Evolutionary conservation across 2,888 invertebrate species (phyloP).

Genomic region (Poecilus cupreus): DNA sequence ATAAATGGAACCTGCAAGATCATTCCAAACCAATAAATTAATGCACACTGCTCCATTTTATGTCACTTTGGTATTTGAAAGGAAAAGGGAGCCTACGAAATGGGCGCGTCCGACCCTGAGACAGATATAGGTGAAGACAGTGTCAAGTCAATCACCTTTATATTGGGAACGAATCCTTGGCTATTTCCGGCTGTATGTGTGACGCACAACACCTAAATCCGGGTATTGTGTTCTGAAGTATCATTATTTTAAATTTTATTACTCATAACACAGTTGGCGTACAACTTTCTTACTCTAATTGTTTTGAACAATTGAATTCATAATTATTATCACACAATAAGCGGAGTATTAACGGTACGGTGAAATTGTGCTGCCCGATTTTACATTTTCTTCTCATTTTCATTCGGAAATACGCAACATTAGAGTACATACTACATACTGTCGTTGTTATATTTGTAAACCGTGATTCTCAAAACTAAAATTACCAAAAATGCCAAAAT

Average conservation of each 20-base stretch:
- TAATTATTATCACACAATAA: conserved; percentile 29
- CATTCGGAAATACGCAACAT: no score
- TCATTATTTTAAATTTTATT: conserved; percentile 24
- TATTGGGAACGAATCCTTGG: conserved; percentile 19
- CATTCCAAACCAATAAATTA: conserved; percentile 30
- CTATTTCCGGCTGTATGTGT: conserved; percentile 30
- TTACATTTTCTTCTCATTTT: no score
- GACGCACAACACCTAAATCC: conserved; percentile 22
- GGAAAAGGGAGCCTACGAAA: neutral
- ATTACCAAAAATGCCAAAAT: no score
- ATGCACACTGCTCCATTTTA: conserved; percentile 21
- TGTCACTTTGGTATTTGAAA: conserved; percentile 40
- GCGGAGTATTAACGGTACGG: neutral
- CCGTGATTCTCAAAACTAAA: no score
- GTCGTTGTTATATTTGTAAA: no score
- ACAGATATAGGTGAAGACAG: conserved; percentile 21
- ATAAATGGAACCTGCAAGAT: conserved; percentile 8
- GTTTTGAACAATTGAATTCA: conserved; percentile 35
- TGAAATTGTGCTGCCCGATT: neutral
- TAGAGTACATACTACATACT: no score
- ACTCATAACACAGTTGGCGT: conserved; percentile 18
- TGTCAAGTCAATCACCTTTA: conserved; percentile 37
- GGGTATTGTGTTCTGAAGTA: conserved; percentile 6
- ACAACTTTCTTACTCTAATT: conserved; percentile 34
- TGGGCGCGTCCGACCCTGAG: conserved; percentile 39